Evolutionary conservation across 2,888 invertebrate genomes (phyloP).

Genomic region (Gastracanthus pulcherrimus): DNA sequence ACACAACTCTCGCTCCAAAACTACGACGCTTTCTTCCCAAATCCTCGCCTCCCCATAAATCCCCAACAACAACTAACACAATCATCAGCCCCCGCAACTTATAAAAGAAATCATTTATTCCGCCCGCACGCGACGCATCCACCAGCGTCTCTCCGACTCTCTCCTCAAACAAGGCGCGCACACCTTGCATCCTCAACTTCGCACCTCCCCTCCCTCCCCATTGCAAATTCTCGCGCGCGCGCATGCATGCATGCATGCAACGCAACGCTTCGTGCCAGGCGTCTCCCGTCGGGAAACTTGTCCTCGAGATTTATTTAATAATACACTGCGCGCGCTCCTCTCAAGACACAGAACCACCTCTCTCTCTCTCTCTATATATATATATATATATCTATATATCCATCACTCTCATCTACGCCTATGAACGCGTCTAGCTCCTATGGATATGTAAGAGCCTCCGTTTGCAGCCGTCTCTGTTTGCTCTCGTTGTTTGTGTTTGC

Average conservation of each 20-base stretch:
- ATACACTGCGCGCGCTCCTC: constrained; percentile 1
- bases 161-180: no score
- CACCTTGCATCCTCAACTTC: not conserved
- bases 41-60: no score
- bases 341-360: constrained; percentile 12
- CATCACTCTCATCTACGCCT: not conserved
- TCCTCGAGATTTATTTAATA: constrained; percentile 39
- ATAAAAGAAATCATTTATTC: no score
- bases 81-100: no score
- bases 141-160: no score
- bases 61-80: no score
- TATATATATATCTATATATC: no score
- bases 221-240: not conserved
- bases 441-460: constrained; percentile 24
- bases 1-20: no score
- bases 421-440: not conserved
- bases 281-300: not conserved
- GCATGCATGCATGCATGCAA: no score
- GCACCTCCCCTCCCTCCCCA: not conserved
- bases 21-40: no score
- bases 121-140: no score
- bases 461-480: constrained; percentile 21
- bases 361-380: not conserved
- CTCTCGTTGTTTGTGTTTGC: constrained; percentile 46
- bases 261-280: no score